phyloP scores from a whole-genome alignment of 1,140 invertebrate genomes.

The Aphelinus atriplicis region DNA sequence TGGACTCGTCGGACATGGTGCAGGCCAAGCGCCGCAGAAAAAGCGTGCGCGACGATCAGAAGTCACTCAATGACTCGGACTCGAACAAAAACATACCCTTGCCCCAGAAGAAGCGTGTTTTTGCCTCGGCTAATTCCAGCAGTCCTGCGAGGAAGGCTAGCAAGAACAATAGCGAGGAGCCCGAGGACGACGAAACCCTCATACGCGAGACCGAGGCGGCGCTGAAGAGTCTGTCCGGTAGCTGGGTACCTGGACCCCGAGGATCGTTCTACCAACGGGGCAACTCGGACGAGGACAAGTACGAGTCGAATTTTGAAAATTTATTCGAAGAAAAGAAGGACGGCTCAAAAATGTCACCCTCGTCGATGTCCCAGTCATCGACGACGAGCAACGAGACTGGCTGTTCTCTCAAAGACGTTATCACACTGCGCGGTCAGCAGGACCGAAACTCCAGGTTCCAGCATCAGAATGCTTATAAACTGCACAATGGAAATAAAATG shows the following conservation, averaged over 20 bases:
- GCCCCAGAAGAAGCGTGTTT: slow-evolving; percentile 73
- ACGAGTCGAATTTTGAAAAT: slow-evolving; percentile 81
- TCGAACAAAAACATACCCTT: slow-evolving; percentile 50
- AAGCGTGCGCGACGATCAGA: slow-evolving; percentile 62
- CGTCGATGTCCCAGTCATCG: slow-evolving; percentile 70
- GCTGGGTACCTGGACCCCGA: slow-evolving; percentile 74
- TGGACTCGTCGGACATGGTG: slow-evolving; percentile 16
- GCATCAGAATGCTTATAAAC: slow-evolving; percentile 50
- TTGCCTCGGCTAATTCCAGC: slow-evolving; percentile 59
- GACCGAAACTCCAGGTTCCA: slow-evolving; percentile 55
- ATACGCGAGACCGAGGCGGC: slow-evolving; percentile 88
- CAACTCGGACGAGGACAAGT: slow-evolving; percentile 77
- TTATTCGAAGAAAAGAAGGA: slow-evolving; percentile 84
- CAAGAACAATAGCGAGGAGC: slow-evolving; percentile 63
- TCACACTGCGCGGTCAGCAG: slow-evolving; percentile 71
- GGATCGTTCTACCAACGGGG: slow-evolving; percentile 72
- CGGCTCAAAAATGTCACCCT: slow-evolving; percentile 71
- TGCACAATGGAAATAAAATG: slow-evolving; percentile 50
- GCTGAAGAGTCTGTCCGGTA: slow-evolving; percentile 82
- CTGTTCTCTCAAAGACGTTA: slow-evolving; percentile 73
- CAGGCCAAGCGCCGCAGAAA: slow-evolving; percentile 65
- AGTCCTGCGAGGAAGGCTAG: slow-evolving; percentile 67
- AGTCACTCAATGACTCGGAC: slow-evolving; percentile 53
- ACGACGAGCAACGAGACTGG: slow-evolving; percentile 71
- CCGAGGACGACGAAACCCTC: slow-evolving; percentile 78